Evolutionary conservation across 2,888 invertebrate species (phyloP).

Genomic region (Chironomus tentans): DNA sequence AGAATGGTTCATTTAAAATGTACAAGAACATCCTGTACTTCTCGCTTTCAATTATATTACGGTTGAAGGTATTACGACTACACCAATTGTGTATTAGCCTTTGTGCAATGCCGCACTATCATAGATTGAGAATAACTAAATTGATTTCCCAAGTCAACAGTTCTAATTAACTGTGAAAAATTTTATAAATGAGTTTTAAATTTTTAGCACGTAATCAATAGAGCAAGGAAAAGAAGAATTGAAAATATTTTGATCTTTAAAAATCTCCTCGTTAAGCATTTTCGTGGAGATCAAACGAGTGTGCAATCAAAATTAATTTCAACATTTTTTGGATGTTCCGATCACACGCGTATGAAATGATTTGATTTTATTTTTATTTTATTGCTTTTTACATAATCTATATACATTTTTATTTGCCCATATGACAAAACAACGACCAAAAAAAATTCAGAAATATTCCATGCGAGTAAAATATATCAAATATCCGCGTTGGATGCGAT

Average conservation of each 20-base stretch:
- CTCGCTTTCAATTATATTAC: no score
- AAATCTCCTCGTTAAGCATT: no score
- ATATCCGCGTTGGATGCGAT: slow-evolving; percentile 5
- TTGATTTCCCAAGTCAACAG: background rate
- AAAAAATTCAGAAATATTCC: no score
- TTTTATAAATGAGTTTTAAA: background rate
- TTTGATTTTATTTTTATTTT: background rate
- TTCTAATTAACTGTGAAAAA: background rate
- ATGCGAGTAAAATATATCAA: background rate
- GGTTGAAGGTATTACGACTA: background rate
- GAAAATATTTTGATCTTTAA: no score
- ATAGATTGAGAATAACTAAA: background rate
- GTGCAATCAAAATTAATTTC: no score
- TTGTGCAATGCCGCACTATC: background rate
- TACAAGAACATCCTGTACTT: no score
- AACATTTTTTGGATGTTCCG: background rate
- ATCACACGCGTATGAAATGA: background rate
- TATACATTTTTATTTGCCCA: no score
- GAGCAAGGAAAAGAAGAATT: no score
- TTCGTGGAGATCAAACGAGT: no score
- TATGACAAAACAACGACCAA: no score
- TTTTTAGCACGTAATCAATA: background rate
- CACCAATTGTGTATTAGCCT: background rate
- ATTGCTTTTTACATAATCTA: no score
- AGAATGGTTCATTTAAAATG: no score